Evolutionary conservation across 2,797 vertebrate species (phyloP).

Genomic region (Dallia pectoralis): DNA sequence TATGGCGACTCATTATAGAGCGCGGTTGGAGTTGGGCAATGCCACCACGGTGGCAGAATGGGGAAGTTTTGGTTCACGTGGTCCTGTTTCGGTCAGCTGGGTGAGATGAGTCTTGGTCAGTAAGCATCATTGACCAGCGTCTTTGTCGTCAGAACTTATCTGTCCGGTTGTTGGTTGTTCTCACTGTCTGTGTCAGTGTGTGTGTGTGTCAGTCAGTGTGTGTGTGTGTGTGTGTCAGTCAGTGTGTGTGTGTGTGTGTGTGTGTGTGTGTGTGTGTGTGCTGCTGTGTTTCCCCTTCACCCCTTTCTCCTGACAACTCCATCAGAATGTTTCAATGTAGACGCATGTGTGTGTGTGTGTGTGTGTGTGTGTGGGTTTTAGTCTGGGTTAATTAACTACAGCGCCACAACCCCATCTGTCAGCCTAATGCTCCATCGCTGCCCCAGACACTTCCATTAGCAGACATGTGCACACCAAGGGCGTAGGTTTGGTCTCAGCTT

Average conservation of each 20-base stretch:
- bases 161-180: too few relatives aligned
- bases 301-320: conserved; percentile 1
- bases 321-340: background rate
- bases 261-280: conserved; percentile 16
- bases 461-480: too few relatives aligned
- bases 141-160: background rate
- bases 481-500: too few relatives aligned
- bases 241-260: conserved; percentile 15
- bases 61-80: background rate
- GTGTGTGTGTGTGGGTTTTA: conserved; percentile 22
- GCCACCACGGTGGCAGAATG: background rate
- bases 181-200: background rate
- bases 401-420: conserved; percentile 67
- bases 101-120: conserved; percentile 5
- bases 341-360: conserved; percentile 40
- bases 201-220: conserved; percentile 1
- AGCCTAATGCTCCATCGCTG: conserved; percentile 60
- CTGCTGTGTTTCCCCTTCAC: background rate
- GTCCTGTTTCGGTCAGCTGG: background rate
- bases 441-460: conserved; percentile 67
- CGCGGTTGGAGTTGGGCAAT: background rate
- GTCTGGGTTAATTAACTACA: conserved; percentile 74
- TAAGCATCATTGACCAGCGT: conserved; percentile 8
- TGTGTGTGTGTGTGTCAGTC: conserved; percentile 11
- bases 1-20: background rate